Base-by-base conservation (phyloP, 2,888 invertebrate genomes). In the Hartigia nigra region DNA sequence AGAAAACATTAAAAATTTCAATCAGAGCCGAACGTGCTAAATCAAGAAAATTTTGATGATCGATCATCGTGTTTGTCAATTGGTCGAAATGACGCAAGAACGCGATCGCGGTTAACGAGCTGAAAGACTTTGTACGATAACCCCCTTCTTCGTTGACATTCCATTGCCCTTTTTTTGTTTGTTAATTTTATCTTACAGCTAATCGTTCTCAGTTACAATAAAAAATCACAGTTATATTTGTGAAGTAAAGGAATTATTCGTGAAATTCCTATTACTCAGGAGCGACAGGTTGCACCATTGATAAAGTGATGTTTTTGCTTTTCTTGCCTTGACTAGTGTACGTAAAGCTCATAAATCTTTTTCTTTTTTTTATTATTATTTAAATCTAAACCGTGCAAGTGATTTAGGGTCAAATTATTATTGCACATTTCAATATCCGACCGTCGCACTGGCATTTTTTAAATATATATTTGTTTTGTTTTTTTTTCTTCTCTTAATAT, bases 311-410 rank as follows among this genome's bases (percentile, higher is more conserved):
- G 85, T 86, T 87, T 86, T 34, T 87, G 85, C 84, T 85, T 82
- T 84, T 85, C 82, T 83, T 83, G 85, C 82, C 82, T 84, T 86
- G 87, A 89, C 87, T 88, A 88, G 86, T 86, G 87, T 85, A 76
- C 82, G 82, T 89, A 89, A 90, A 88, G 87, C 88, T 89, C 86
- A 82, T 87, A 85, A 88, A 84, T 84, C 83, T 86, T 86, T 84
- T 72, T 72, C 77, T 69, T 70, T 77, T 75, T 79, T 80, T 78
- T n/a, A n/a, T 23, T 31, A 74, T 77, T 74, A 75, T 75, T 69
- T 55, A n/a, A n/a, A 72, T 72, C 72, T 72, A 72, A 72, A 72
- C 72, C 72, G 72, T 31, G 72, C 72, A 34, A 72, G 9, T 34
- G 72, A 72, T 31, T 72, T 72, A 5, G 31, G 72, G 12, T 32